phyloP scores from a whole-genome alignment of 2,113 vertebrate species.

The Ceyx cyanopectus region DNA sequence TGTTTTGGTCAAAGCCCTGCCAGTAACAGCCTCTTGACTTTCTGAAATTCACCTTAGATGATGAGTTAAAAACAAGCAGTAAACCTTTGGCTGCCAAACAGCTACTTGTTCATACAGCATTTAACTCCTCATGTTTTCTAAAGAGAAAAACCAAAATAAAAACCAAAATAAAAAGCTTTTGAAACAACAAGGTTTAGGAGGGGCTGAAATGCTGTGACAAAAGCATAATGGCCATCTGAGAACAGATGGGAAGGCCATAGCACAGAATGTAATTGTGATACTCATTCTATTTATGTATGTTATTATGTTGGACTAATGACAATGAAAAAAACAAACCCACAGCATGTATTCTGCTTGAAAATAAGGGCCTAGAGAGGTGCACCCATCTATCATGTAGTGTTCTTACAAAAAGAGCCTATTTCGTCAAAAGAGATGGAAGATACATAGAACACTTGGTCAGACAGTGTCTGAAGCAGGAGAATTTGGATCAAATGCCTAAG shows the following conservation, averaged over 20 bases:
- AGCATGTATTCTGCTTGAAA: neutral
- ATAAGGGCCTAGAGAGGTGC: neutral
- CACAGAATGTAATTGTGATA: neutral
- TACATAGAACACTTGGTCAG: neutral
- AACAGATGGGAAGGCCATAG: neutral
- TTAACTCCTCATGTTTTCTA: neutral
- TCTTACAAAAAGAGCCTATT: neutral
- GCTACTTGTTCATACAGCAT: neutral
- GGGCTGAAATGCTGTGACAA: neutral
- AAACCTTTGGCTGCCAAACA: neutral
- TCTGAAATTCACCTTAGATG: neutral
- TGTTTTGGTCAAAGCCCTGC: neutral
- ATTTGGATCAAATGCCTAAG: neutral
- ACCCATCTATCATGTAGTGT: neutral
- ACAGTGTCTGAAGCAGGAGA: neutral
- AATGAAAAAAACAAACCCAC: accelerated
- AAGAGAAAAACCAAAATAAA: neutral
- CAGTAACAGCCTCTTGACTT: neutral
- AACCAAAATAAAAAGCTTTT: neutral
- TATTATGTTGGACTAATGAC: neutral
- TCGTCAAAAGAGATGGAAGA: neutral
- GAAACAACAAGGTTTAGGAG: neutral
- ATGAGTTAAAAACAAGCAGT: neutral
- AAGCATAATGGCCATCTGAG: neutral
- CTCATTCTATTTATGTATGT: neutral